A percentile compares a stretch with the other conserved stretches of the same genome.
These are phyloP conservation scores for Austrolebias charrua DNA, from an alignment of 2,797 vertebrate species.

Conservation along the genomic window DNA sequence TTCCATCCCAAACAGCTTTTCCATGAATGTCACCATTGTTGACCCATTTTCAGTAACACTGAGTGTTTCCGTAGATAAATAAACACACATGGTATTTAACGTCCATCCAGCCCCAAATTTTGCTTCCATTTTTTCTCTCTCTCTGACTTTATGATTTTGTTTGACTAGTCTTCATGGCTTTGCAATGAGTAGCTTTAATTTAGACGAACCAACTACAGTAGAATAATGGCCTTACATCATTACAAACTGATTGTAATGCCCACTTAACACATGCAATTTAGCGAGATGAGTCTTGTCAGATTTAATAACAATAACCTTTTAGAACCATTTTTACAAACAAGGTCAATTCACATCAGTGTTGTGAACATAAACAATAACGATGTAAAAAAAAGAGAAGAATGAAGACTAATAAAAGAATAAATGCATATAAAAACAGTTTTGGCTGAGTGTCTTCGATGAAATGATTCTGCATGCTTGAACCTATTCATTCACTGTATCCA, in stretches of 20 bases:
- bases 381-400: neutral
- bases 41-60: no score
- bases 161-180: no score
- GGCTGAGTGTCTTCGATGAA: slow-evolving; percentile 68
- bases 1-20: no score
- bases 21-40: no score
- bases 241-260: slow-evolving; percentile 2
- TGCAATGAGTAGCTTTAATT: neutral
- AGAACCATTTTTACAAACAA: no score
- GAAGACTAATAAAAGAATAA: neutral
- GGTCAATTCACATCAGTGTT: no score
- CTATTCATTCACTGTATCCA: slow-evolving; percentile 66
- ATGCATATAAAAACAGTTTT: slow-evolving; percentile 61
- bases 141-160: no score
- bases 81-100: no score
- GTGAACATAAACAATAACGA: neutral
- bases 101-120: no score
- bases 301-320: neutral
- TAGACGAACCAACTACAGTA: no score
- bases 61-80: no score
- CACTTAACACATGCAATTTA: neutral
- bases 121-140: no score
- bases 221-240: slow-evolving; percentile 5
- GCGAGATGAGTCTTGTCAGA: neutral
- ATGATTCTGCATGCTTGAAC: slow-evolving; percentile 72